phyloP scores from a whole-genome alignment of 2,113 vertebrate species.

The Phaethon lepturus region DNA sequence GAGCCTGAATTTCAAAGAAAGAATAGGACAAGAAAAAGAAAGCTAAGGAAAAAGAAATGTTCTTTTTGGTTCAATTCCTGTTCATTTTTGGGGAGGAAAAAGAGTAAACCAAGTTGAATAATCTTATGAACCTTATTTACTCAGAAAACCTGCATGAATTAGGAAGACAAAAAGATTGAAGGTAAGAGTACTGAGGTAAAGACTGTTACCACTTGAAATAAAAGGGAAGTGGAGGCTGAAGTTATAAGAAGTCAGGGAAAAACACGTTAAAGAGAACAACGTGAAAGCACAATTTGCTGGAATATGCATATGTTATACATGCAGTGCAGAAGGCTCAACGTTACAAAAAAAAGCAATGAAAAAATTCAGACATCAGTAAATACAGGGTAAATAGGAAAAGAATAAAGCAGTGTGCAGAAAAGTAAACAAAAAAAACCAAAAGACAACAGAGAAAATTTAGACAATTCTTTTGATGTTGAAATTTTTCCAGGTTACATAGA shows the following conservation, averaged over 20 bases:
- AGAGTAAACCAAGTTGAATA: not conserved
- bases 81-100: not conserved
- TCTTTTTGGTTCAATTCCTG: not conserved
- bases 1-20: not conserved
- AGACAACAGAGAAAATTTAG: not conserved
- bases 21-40: not conserved
- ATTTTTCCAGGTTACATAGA: not conserved
- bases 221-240: not conserved
- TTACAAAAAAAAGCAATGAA: not conserved
- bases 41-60: not conserved
- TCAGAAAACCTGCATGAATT: not conserved
- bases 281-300: not conserved
- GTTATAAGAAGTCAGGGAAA: not conserved
- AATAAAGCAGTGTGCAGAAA: not conserved
- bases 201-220: not conserved
- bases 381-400: not conserved
- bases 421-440: not conserved
- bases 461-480: not conserved
- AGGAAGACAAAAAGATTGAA: not conserved
- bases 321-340: not conserved
- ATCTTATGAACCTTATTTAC: not conserved
- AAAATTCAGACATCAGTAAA: not conserved
- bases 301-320: not conserved
- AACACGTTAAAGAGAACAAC: not conserved
- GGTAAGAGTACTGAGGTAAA: not conserved